phyloP scores from a whole-genome alignment of 2,113 vertebrate species.

The Plestiodon gilberti region DNA sequence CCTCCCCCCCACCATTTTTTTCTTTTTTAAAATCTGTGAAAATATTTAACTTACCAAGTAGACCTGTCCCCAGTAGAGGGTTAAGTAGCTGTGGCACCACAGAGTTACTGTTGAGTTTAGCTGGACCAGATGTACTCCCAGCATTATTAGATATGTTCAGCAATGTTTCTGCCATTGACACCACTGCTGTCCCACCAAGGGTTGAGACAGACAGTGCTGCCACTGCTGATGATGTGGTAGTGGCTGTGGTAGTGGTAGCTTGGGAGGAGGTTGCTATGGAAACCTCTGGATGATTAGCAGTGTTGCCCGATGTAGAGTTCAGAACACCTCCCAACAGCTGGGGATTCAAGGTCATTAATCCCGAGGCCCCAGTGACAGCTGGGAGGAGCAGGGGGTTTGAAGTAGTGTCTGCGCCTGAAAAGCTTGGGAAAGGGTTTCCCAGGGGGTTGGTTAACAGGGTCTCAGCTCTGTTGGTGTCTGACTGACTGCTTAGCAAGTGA shows the following conservation, averaged over 20 bases:
- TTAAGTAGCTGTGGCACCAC: conserved; percentile 86
- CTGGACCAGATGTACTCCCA: conserved; percentile 74
- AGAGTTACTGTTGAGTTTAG: conserved; percentile 79
- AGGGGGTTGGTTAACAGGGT: conserved; percentile 77
- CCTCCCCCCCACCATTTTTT: conserved; percentile 41
- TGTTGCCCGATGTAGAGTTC: conserved; percentile 82
- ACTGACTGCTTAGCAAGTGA: conserved; percentile 76
- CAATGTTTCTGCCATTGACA: conserved; percentile 83
- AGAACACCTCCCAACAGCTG: conserved; percentile 86
- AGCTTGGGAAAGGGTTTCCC: conserved; percentile 71
- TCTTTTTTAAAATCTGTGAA: conserved; percentile 71
- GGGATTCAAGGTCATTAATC: conserved; percentile 83
- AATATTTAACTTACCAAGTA: conserved; percentile 80
- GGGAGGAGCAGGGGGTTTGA: conserved; percentile 79
- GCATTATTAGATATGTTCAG: conserved; percentile 81
- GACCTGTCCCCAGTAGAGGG: conserved; percentile 83
- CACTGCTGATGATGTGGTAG: conserved; percentile 89
- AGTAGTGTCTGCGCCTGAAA: conserved; percentile 76
- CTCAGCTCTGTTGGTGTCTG: conserved; percentile 77
- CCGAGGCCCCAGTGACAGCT: conserved; percentile 78
- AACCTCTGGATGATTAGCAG: conserved; percentile 89
- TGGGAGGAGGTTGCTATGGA: conserved; percentile 90
- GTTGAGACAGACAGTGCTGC: conserved; percentile 87
- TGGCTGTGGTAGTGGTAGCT: conserved; percentile 89
- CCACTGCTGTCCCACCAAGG: conserved; percentile 86